Conservation (phyloP, 1,140 invertebrate genomes). For the Hirudo medicinalis region DNA sequence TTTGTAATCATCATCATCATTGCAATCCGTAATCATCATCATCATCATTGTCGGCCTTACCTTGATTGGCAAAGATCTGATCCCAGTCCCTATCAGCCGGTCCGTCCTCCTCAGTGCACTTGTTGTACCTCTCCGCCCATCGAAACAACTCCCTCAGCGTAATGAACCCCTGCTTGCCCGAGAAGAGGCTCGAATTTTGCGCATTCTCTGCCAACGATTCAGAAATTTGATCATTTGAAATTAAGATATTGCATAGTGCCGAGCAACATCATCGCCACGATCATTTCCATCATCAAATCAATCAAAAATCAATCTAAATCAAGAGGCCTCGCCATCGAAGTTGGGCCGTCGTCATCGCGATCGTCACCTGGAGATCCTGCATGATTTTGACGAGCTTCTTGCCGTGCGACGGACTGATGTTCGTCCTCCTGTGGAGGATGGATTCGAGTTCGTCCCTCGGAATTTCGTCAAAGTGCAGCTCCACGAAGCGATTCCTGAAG, state of each 20-base stretch:
- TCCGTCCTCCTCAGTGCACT: slow-evolving; percentile 24
- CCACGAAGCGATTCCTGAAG: slow-evolving; percentile 92
- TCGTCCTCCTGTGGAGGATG: slow-evolving; percentile 78
- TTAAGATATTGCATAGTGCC: no score
- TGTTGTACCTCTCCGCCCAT: slow-evolving; percentile 85
- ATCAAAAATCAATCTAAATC: no score
- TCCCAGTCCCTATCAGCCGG: slow-evolving; percentile 77
- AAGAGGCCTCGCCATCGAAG: no score
- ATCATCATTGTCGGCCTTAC: slow-evolving; percentile 29
- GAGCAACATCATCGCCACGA: no score
- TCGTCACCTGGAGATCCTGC: slow-evolving; percentile 61
- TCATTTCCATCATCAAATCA: no score
- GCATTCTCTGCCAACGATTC: slow-evolving; percentile 50
- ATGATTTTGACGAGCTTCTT: slow-evolving; percentile 85
- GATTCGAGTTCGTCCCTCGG: slow-evolving; percentile 70
- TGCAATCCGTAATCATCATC: no score
- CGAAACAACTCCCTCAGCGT: slow-evolving; percentile 89
- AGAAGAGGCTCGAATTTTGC: slow-evolving; percentile 75
- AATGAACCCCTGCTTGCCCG: slow-evolving; percentile 85
- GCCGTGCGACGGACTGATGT: slow-evolving; percentile 70
- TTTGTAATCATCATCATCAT: no score
- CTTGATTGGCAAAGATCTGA: slow-evolving; percentile 91
- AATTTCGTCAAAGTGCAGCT: slow-evolving; percentile 91
- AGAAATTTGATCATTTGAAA: no score
- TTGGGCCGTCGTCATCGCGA: not conserved